phyloP scores from a whole-genome alignment of 1,140 invertebrate species.

The Neuroterus valhalla region DNA sequence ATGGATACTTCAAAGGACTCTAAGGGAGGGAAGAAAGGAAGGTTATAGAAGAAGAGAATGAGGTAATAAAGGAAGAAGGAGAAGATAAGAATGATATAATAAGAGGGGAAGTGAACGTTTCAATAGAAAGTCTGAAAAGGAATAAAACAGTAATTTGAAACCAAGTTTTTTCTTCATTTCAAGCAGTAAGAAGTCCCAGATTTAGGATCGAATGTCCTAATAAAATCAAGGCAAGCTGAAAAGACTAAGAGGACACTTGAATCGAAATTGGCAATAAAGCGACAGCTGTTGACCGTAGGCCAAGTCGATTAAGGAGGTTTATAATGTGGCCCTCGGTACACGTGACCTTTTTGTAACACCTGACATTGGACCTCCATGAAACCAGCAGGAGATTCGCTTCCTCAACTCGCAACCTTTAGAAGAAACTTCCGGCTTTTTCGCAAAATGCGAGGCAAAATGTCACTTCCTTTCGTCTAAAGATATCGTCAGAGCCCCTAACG shows the following conservation, averaged over 20 bases:
- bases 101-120: too few species aligned
- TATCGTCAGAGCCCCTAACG: conserved; percentile 1
- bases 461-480: conserved; percentile 41
- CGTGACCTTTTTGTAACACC: conserved; percentile 40
- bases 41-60: too few species aligned
- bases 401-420: conserved; percentile 44
- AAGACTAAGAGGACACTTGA: conserved; percentile 19
- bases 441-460: conserved; percentile 43
- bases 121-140: background rate
- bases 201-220: too few species aligned
- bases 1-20: too few species aligned
- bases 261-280: conserved; percentile 26
- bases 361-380: conserved; percentile 49
- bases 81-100: too few species aligned
- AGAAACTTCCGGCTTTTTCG: conserved; percentile 52
- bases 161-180: too few species aligned
- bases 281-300: conserved; percentile 30
- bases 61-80: too few species aligned
- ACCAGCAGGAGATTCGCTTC: conserved; percentile 36
- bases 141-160: too few species aligned
- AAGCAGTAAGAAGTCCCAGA: too few species aligned
- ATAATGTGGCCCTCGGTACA: conserved; percentile 19
- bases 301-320: conserved; percentile 22
- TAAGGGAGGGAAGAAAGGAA: too few species aligned
- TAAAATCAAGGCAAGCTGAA: conserved; percentile 23